Evolutionary conservation across 1,140 invertebrate species (phyloP).

Genomic region (Drosophila bipectinata): DNA sequence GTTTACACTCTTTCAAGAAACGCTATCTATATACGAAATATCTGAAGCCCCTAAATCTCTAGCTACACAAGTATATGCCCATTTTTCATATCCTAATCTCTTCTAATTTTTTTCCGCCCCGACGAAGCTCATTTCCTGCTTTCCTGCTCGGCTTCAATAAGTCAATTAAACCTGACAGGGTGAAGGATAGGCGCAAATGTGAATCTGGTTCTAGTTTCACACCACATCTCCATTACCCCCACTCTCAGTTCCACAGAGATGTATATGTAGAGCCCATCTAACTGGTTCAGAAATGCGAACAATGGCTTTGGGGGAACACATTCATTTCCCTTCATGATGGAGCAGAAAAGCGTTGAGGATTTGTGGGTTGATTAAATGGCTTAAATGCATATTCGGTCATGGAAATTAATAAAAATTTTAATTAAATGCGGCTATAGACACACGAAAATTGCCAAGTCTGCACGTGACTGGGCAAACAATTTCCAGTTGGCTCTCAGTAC

Average conservation of each 20-base stretch:
- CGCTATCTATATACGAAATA: too few relatives aligned
- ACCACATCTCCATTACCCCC: conserved; percentile 12
- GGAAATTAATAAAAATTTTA: conserved; percentile 68
- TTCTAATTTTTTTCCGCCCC: background rate
- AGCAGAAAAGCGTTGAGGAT: conserved; percentile 14
- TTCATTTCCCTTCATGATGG: conserved; percentile 33
- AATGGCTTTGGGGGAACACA: conserved; percentile 19
- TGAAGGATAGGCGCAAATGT: conserved; percentile 31
- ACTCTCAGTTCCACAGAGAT: background rate
- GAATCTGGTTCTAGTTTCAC: conserved; percentile 34
- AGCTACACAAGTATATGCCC: background rate
- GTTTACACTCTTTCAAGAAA: conserved; percentile 1
- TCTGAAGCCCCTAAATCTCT: background rate
- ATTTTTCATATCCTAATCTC: background rate
- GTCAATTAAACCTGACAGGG: conserved; percentile 50
- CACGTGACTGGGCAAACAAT: conserved; percentile 67
- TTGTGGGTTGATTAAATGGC: conserved; percentile 8
- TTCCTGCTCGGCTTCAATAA: conserved; percentile 24
- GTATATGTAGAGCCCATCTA: background rate
- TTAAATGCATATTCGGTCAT: conserved; percentile 37
- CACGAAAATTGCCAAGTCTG: conserved; percentile 41
- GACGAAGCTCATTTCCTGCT: conserved; percentile 1
- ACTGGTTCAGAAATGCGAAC: conserved; percentile 21
- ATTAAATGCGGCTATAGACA: conserved; percentile 53
- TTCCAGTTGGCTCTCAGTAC: conserved; percentile 19